These are phyloP conservation scores for Agrypnia vestita DNA, from an alignment of 1,140 invertebrate genomes.

Conservation along the genomic window DNA sequence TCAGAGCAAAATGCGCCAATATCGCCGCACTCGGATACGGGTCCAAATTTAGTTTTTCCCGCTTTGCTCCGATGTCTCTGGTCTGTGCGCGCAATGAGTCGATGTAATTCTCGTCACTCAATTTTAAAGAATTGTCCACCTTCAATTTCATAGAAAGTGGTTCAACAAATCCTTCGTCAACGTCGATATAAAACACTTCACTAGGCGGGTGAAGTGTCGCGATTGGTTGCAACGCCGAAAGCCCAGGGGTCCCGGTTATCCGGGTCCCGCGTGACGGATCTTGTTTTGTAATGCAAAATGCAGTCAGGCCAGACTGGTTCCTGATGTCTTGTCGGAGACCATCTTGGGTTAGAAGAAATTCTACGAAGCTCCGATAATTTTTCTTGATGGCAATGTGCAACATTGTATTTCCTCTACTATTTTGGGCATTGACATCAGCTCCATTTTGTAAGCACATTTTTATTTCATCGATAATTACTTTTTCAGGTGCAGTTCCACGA, in stretches of 20 bases:
- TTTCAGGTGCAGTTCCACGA: not conserved
- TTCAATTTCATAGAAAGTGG: not conserved
- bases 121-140: not conserved
- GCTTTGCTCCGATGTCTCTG: not conserved
- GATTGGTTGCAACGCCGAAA: not conserved
- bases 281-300: not conserved
- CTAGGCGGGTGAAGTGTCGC: not conserved
- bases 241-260: not conserved
- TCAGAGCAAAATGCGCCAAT: not conserved
- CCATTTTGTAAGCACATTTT: not conserved
- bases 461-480: not conserved
- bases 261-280: too few species aligned
- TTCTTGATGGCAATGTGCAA: not conserved
- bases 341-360: not conserved
- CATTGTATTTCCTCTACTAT: not conserved
- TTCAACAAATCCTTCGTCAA: not conserved
- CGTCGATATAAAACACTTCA: not conserved
- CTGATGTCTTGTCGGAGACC: not conserved
- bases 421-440: not conserved
- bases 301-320: not conserved
- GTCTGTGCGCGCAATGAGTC: not conserved
- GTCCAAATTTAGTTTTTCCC: not conserved
- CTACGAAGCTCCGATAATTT: not conserved
- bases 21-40: not conserved
- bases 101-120: not conserved